Conservation (phyloP, 1,140 invertebrate species). For the Cydia fagiglandana region DNA sequence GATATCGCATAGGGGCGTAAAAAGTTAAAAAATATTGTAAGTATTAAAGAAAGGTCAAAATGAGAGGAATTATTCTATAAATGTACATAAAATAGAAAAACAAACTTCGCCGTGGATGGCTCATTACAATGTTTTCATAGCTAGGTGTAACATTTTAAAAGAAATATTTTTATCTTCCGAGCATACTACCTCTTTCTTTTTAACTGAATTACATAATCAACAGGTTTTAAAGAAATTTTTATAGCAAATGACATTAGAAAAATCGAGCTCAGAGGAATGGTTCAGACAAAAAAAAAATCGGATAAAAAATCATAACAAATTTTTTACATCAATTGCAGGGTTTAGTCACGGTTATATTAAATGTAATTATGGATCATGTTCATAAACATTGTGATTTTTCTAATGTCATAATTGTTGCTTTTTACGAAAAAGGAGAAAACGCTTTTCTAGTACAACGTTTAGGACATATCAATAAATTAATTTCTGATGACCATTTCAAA, state of each 20-base stretch:
- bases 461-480: conserved; percentile 28
- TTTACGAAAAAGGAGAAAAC: neutral
- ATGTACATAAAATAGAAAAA: conserved; percentile 63
- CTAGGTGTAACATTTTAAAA: conserved; percentile 12
- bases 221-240: neutral
- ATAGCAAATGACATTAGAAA: neutral
- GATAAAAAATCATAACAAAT: neutral
- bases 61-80: conserved; percentile 75
- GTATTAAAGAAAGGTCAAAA: conserved; percentile 74
- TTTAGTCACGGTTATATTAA: too few species aligned
- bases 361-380: too few species aligned
- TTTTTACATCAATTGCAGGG: neutral
- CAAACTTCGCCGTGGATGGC: neutral
- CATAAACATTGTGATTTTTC: neutral
- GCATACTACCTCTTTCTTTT: conserved; percentile 19
- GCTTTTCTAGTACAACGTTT: conserved; percentile 23
- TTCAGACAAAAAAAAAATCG: neutral
- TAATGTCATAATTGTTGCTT: conserved; percentile 1
- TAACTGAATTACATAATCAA: conserved; percentile 17
- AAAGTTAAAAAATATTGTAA: conserved; percentile 63
- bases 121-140: conserved; percentile 20
- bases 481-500: conserved; percentile 17
- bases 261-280: neutral
- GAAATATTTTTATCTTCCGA: conserved; percentile 22
- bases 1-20: conserved; percentile 52